phyloP scores from a whole-genome alignment of 2,797 vertebrate species.

The Botia almorhae region DNA sequence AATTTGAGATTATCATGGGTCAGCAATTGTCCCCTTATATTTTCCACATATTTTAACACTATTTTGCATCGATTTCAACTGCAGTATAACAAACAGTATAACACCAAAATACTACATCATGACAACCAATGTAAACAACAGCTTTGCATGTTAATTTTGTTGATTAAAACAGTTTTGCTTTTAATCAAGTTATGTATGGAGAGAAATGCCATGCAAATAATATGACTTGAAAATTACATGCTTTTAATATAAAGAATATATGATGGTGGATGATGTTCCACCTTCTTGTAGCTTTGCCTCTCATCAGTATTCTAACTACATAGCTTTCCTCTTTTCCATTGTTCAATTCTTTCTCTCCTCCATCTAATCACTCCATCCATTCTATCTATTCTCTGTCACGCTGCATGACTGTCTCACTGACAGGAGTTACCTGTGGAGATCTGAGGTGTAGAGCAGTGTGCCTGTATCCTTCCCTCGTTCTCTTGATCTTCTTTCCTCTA shows the following conservation, averaged over 20 bases:
- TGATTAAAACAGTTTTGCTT: no score
- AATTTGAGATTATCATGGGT: background rate
- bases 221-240: background rate
- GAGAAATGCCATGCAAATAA: background rate
- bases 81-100: background rate
- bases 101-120: background rate
- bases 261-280: background rate
- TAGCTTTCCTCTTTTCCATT: background rate
- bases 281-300: background rate
- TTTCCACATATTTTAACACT: background rate
- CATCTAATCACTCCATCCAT: constrained; percentile 10
- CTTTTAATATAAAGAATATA: background rate
- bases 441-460: constrained; percentile 20
- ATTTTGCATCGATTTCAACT: background rate
- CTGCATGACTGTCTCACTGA: constrained; percentile 28
- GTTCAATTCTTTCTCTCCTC: background rate
- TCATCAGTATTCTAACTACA: background rate
- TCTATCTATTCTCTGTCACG: constrained; percentile 19
- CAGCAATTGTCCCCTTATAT: background rate
- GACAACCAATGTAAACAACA: background rate
- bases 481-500: background rate
- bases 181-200: background rate
- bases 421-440: constrained; percentile 37
- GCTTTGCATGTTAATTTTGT: background rate
- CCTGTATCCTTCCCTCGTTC: constrained; percentile 18